Evolutionary conservation across 2,888 invertebrate genomes (phyloP), one percentile per base, ranked within the genome.

Genomic region (Drymonia ruficornis): DNA sequence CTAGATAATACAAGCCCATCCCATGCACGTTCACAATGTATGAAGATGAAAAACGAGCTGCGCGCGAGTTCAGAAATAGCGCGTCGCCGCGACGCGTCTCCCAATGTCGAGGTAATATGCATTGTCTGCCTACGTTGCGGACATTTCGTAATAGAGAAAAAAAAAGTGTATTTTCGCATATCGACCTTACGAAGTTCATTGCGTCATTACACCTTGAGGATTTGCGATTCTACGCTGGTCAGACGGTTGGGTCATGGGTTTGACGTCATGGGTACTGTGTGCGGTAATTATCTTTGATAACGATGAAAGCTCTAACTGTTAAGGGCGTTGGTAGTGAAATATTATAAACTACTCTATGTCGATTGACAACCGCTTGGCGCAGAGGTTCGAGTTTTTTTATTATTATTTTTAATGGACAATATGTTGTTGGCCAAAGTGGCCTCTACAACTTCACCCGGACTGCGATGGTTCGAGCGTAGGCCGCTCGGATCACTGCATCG

Each of bases 81-180:
- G 63, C 71, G 65, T 40, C 67, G 70, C 64, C 72, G 72, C 69
- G 73, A 38, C 71, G 66, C 73, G 57, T 61, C 55, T 44, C 66
- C 74, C 87, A 87, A 87, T 87, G 87, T 87, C 87, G 87, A 87
- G 86, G 87, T 87, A 83, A 87, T 84, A 70, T 73, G 70, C 78
- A 78, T 81, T 83, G 81, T 49, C 47, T 47, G 45, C 28, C 45
- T 45, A 45, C 45, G 45, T 45, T 28, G 8, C 23, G 13, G 19
- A 15, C 28, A 15, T 47, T 46, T 40, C 46, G 36, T 52, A 40
- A 43, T 53, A 43, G 31, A 43, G 34, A 43, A 23, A 48, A 36
- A 44, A 43, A 50, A 38, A n/a, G 34, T 28, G 34, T 45, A 23
- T 52, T 42, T 38, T 47, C 38, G 46, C 38, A 50, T 46, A 57